A percentile compares a stretch with the other conserved stretches of the same genome.
These are phyloP conservation scores for Diachasmimorpha longicaudata DNA, from an alignment of 1,140 invertebrate genomes.

Conservation along the genomic window DNA sequence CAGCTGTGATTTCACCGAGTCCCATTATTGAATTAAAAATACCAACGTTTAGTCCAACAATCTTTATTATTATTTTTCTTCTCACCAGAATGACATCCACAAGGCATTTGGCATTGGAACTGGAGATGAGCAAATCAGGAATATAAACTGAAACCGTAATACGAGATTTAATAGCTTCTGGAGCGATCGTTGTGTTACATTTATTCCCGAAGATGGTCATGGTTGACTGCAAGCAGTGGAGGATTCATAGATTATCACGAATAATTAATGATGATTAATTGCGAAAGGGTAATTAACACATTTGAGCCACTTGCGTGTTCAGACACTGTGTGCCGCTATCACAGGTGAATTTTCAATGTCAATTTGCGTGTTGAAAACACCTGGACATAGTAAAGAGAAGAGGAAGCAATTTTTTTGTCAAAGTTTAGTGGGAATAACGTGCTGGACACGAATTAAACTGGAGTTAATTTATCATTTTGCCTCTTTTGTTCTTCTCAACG, in stretches of 20 bases:
- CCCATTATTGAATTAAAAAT: slow-evolving; percentile 13
- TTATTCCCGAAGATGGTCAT: not conserved
- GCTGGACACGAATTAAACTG: not conserved
- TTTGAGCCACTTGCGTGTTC: not conserved
- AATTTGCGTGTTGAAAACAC: not conserved
- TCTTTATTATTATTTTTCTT: slow-evolving; percentile 12
- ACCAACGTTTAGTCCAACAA: slow-evolving; percentile 20
- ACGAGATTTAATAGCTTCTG: not conserved
- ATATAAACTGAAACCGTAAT: not conserved
- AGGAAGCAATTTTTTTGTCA: not conserved
- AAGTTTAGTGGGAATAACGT: not conserved
- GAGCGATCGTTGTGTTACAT: not conserved
- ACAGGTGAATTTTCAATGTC: not conserved
- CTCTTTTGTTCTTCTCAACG: no score
- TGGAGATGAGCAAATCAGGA: not conserved
- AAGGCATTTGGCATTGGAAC: not conserved
- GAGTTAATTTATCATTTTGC: not conserved
- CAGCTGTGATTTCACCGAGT: slow-evolving; percentile 50
- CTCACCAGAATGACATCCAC: slow-evolving; percentile 10
- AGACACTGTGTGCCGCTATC: not conserved
- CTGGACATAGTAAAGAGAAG: not conserved
- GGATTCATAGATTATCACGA: not conserved
- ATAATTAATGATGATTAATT: not conserved
- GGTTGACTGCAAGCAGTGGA: not conserved
- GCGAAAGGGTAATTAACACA: not conserved